Percentiles rank a stretch among this genome's conserved stretches.
phyloP scores from a whole-genome alignment of 2,888 invertebrate species.

The Tuberolachnus salignus region DNA sequence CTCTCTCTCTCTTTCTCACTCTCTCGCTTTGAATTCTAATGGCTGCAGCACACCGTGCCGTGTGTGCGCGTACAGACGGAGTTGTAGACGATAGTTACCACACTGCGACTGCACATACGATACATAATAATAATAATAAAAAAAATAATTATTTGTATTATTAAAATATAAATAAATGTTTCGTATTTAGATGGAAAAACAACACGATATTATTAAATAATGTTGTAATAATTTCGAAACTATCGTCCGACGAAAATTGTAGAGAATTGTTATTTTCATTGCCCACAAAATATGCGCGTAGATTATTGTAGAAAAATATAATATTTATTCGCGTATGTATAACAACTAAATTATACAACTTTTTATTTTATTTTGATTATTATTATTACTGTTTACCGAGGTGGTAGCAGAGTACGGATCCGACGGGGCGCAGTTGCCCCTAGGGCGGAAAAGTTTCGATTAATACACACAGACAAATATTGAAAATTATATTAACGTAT shows the following conservation, averaged over 20 bases:
- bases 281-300: not conserved
- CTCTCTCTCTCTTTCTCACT: too few relatives aligned
- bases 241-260: not conserved
- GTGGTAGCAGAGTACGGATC: constrained; percentile 7
- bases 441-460: too few relatives aligned
- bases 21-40: constrained; percentile 40
- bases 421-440: too few relatives aligned
- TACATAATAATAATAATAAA: too few relatives aligned
- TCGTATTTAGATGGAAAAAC: not conserved
- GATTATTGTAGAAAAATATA: constrained; percentile 3
- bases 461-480: too few relatives aligned
- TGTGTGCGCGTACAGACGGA: too few relatives aligned
- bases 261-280: not conserved
- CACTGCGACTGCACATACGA: not conserved
- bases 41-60: not conserved
- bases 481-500: too few relatives aligned
- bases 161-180: too few relatives aligned
- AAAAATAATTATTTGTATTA: too few relatives aligned
- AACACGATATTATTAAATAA: constrained; percentile 6
- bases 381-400: constrained; percentile 6
- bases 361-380: not conserved
- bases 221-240: not conserved
- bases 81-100: constrained; percentile 1
- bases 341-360: too few relatives aligned
- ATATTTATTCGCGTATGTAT: too few relatives aligned